Evolutionary conservation across 2,888 invertebrate species (phyloP).

Genomic region (Chaetogeoica ovagalla): DNA sequence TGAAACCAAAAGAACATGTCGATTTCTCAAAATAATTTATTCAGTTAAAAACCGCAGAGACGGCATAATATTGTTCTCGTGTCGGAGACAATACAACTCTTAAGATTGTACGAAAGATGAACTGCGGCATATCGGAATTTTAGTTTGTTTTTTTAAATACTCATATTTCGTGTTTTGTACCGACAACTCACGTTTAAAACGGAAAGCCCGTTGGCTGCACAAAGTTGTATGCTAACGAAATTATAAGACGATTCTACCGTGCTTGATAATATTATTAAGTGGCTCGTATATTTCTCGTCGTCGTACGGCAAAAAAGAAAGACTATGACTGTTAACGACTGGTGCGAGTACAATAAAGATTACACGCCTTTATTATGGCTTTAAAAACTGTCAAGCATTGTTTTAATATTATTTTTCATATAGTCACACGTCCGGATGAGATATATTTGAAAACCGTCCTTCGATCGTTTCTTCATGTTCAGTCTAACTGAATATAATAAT

Average conservation of each 20-base stretch:
- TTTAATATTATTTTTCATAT: conserved; percentile 3
- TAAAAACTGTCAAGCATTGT: conserved; percentile 14
- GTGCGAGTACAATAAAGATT: conserved; percentile 3
- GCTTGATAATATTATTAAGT: conserved; percentile 39
- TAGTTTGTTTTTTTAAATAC: conserved; percentile 39
- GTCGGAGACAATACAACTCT: neutral
- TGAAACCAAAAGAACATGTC: neutral
- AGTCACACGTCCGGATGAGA: neutral
- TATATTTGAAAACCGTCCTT: neutral
- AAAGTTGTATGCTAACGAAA: conserved; percentile 36
- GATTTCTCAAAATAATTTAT: conserved; percentile 4
- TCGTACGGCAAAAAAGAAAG: neutral
- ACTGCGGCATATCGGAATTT: conserved; percentile 21
- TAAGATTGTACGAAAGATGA: conserved; percentile 1
- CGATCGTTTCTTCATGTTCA: neutral
- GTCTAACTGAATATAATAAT: neutral
- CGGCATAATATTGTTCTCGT: neutral
- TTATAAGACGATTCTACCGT: conserved; percentile 26
- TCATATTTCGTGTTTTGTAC: conserved; percentile 27
- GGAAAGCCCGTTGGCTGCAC: conserved; percentile 4
- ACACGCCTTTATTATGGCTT: conserved; percentile 17
- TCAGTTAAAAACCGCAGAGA: neutral
- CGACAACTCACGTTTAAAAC: conserved; percentile 10
- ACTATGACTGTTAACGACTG: conserved; percentile 13
- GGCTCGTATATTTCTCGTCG: neutral